Percentiles rank a stretch among this genome's conserved stretches.
Evolutionary conservation across 2,888 invertebrate genomes (phyloP).

Genomic region (Caenorhabditis sp.): DNA sequence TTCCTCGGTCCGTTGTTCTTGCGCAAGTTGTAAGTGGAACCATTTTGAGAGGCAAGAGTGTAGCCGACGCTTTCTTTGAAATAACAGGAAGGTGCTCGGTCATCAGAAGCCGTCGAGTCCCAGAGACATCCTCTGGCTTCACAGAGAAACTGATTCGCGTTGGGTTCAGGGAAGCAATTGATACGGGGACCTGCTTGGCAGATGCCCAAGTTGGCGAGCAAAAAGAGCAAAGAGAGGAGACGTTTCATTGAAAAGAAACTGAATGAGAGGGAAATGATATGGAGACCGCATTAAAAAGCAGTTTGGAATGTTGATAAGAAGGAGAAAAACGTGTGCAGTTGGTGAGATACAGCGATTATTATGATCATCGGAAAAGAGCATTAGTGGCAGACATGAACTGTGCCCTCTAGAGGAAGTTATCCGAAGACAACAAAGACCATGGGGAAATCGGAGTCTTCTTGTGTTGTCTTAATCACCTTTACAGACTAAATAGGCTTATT

Average conservation of each 20-base stretch:
- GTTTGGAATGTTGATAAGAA: background rate
- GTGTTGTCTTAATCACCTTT: no score
- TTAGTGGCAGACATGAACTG: no score
- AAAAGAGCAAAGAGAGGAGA: background rate
- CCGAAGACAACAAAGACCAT: no score
- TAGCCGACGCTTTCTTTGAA: slow-evolving; percentile 74
- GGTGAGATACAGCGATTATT: background rate
- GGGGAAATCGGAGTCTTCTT: no score
- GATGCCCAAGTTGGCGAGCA: background rate
- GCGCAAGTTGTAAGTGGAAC: slow-evolving; percentile 44
- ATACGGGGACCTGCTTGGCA: slow-evolving; percentile 29
- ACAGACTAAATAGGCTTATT: no score
- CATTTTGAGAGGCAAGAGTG: slow-evolving; percentile 41
- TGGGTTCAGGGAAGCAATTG: slow-evolving; percentile 74
- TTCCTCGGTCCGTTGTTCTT: slow-evolving; percentile 67
- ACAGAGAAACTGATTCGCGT: slow-evolving; percentile 63
- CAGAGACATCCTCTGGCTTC: slow-evolving; percentile 74
- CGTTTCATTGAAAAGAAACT: background rate
- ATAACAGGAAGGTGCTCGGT: slow-evolving; percentile 71
- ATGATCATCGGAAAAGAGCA: background rate
- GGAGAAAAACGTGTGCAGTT: background rate
- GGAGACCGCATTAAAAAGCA: background rate
- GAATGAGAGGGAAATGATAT: background rate
- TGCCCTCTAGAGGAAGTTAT: no score
- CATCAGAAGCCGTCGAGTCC: slow-evolving; percentile 31